These are phyloP conservation scores for Brevipalpus yothersi DNA, from an alignment of 1,140 invertebrate genomes.

Conservation along the genomic window DNA sequence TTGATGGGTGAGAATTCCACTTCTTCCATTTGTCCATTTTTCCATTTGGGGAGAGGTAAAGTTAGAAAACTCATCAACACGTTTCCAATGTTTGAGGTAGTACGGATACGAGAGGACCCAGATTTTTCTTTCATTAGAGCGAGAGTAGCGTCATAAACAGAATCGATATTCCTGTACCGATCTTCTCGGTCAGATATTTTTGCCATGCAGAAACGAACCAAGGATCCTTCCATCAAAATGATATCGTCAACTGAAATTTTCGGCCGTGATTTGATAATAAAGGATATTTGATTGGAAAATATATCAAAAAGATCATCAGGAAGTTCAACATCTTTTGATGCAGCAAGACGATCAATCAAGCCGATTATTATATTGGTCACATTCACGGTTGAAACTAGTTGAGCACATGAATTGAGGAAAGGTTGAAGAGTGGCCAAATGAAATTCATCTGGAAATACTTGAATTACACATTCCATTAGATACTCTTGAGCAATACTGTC, in stretches of 20 bases:
- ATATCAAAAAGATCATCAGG: slow-evolving; percentile 77
- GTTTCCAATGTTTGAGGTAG: slow-evolving; percentile 35
- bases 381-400: slow-evolving; percentile 80
- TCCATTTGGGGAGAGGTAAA: slow-evolving; percentile 38
- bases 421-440: slow-evolving; percentile 81
- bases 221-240: slow-evolving; percentile 75
- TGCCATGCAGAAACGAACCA: slow-evolving; percentile 81
- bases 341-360: slow-evolving; percentile 69
- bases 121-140: slow-evolving; percentile 8
- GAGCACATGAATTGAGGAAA: slow-evolving; percentile 88
- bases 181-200: slow-evolving; percentile 5
- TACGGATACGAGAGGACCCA: neutral
- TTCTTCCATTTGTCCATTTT: neutral
- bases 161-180: slow-evolving; percentile 7
- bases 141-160: slow-evolving; percentile 3
- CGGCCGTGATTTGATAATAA: slow-evolving; percentile 71
- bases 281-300: slow-evolving; percentile 88
- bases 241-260: slow-evolving; percentile 91
- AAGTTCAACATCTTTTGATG: slow-evolving; percentile 15
- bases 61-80: slow-evolving; percentile 78
- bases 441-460: slow-evolving; percentile 98
- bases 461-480: slow-evolving; percentile 98
- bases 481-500: slow-evolving; percentile 99
- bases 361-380: slow-evolving; percentile 96
- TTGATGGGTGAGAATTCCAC: slow-evolving; percentile 3